phyloP scores from a whole-genome alignment of 2,797 vertebrate genomes.

The Mustela erminea region DNA sequence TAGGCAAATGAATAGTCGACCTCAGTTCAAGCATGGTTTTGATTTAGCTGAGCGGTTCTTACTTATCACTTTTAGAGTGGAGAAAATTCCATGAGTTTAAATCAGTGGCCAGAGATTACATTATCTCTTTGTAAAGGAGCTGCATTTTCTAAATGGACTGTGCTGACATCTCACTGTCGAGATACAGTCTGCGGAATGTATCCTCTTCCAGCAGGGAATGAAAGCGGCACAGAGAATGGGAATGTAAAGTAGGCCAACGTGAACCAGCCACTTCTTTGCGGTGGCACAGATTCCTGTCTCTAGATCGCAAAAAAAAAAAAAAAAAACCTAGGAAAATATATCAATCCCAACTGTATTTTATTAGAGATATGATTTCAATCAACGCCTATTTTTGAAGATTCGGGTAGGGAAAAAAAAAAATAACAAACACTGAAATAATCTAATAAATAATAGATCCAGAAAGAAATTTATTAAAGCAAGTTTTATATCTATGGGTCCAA shows the following conservation, averaged over 20 bases:
- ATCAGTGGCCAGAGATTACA: slow-evolving; percentile 53
- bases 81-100: slow-evolving; percentile 63
- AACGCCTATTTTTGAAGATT: slow-evolving; percentile 31
- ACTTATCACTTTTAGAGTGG: slow-evolving; percentile 44
- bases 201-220: neutral
- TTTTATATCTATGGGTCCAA: slow-evolving; percentile 77
- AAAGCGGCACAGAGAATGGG: neutral
- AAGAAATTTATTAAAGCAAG: slow-evolving; percentile 72
- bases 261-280: slow-evolving; percentile 69
- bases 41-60: slow-evolving; percentile 55
- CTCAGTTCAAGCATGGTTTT: slow-evolving; percentile 29
- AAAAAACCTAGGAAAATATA: slow-evolving; percentile 20
- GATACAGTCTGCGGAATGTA: neutral
- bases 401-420: slow-evolving; percentile 56
- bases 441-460: slow-evolving; percentile 37
- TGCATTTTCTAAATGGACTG: slow-evolving; percentile 54
- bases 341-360: slow-evolving; percentile 53
- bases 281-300: slow-evolving; percentile 62
- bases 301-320: slow-evolving; percentile 42
- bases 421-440: slow-evolving; percentile 42
- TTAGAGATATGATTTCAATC: neutral
- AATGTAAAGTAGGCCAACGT: neutral
- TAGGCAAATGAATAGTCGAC: slow-evolving; percentile 41
- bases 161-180: slow-evolving; percentile 20
- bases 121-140: slow-evolving; percentile 49